Evolutionary conservation across 1,140 invertebrate genomes (phyloP), one percentile per base, ranked within the genome.

Genomic region (Drosophila pseudoananassae): DNA sequence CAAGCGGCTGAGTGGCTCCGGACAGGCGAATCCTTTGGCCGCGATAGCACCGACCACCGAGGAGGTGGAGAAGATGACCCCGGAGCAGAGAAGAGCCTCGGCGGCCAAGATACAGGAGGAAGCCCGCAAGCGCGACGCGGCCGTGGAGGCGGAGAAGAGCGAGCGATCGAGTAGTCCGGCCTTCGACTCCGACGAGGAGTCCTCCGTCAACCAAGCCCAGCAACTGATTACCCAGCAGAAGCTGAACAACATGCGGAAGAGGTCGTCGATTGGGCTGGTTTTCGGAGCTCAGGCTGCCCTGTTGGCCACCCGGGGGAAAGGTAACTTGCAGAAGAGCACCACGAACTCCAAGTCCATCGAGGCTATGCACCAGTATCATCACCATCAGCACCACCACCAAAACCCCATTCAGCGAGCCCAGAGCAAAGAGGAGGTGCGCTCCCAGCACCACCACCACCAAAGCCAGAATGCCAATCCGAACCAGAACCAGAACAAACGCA

Each of bases 161-260:
- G 98, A 99, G 92, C 93, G 97, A 27, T 98, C 97, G 0, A 98
- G 97, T 83, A 98, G 97, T 90, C 98, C 98, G 0, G 97, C 97
- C 0, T 99, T 99, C 92, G 98, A 99, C 71, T 99, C 98, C 0
- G 98, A 99, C 92, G 98, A 99, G 47, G 96, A 97, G 66, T 97
- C 96, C 66, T 93, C 93, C 0, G 91, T 92, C 1, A 92, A 92
- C 25, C 92, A 91, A 20, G 72, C 77, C 8, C 91, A 92, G 31
- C 87, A 85, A 68, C 51, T 85, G 49, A 73, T 85, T 43, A 82
- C 78, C 29, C 90, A 91, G 36, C 88, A 91, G 72, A 91, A 91
- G 49, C 40, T 91, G 10, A 74, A 76, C 47, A 91, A 91, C 51
- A 46, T 91, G 50, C 59, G 90, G 7, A 91, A 91, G 57, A 82